Evolutionary conservation across 2,113 vertebrate genomes (phyloP), one percentile per base, ranked within the genome.

Genomic region (Coptodon bakossiorum): DNA sequence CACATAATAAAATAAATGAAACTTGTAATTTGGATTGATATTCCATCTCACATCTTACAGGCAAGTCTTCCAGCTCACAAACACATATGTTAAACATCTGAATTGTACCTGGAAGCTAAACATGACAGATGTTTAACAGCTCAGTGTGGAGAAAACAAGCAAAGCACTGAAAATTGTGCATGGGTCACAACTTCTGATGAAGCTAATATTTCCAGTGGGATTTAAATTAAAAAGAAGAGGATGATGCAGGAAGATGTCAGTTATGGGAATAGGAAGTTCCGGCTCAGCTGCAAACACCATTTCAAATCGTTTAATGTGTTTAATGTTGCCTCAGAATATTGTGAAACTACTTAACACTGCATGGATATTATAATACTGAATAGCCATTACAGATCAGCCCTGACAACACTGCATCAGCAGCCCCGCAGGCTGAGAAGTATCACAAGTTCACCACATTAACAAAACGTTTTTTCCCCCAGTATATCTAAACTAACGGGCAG

Each of bases 101-200:
- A 84, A 14, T 40, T 14, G 12, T 63, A 22, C 50, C 56, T 79
- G 83, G 61, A 82, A 80, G 80, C 40, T 11, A 56, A 88, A 86
- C 76, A 87, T 54, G 52, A 85, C 86, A 91, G 86, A 88, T 90
- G 92, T 90, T 93, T 48, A 88, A 86, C 82, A 73, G 66, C 54
- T 87, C 61, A 84, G 38, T 61, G 54, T 59, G 31, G 45, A 53
- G 61, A n/a, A 84, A 88, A 83, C 29, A 84, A 84, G 86, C 34
- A 83, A 36, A 79, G 66, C 29, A 31, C 12, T 45, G 48, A 86
- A 66, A 80, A 81, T n/a, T 78, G 73, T 78, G 84, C 27, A 45
- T 61, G 84, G 84, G 84, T 27, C 22, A 19, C 45, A 40, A 48
- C 82, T 80, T 43, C n/a, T 68, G 36, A 78, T 82, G 53, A 6